Evolutionary conservation across 64 coral and sea anemone species (phyloP).

Genomic region (Actinia equina): DNA sequence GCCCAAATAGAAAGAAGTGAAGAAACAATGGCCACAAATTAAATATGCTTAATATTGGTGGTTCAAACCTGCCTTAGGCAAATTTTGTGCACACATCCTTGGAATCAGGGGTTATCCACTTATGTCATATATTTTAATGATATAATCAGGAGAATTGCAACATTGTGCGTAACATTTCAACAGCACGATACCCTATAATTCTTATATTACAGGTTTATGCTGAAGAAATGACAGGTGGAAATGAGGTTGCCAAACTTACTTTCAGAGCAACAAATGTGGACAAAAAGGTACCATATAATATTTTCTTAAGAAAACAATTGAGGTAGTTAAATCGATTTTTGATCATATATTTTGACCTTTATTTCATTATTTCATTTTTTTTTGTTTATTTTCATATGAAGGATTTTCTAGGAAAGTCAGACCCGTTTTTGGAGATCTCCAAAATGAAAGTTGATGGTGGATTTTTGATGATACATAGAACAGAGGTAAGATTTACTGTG

Average conservation of each 20-base stretch:
- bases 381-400: conserved; percentile 3
- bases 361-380: neutral
- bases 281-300: conserved; percentile 59
- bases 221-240: conserved; percentile 81
- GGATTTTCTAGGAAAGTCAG: conserved; percentile 96
- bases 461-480: conserved; percentile 78
- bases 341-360: too few relatives aligned
- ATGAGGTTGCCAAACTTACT: conserved; percentile 65
- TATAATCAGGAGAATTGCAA: neutral
- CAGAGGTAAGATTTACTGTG: conserved; percentile 52
- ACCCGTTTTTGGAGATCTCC: conserved; percentile 78
- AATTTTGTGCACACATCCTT: too few relatives aligned
- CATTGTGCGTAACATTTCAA: too few relatives aligned
- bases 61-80: too few relatives aligned
- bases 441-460: conserved; percentile 75
- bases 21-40: too few relatives aligned
- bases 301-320: too few relatives aligned
- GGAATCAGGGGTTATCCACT: too few relatives aligned
- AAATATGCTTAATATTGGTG: too few relatives aligned
- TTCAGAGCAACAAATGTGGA: conserved; percentile 82
- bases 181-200: too few relatives aligned
- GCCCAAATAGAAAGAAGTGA: too few relatives aligned
- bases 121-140: neutral
- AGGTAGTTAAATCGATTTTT: too few relatives aligned
- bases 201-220: conserved; percentile 62